These are phyloP conservation scores for Podarcis lilfordi DNA, from an alignment of 2,797 vertebrate genomes.

Conservation along the genomic window DNA sequence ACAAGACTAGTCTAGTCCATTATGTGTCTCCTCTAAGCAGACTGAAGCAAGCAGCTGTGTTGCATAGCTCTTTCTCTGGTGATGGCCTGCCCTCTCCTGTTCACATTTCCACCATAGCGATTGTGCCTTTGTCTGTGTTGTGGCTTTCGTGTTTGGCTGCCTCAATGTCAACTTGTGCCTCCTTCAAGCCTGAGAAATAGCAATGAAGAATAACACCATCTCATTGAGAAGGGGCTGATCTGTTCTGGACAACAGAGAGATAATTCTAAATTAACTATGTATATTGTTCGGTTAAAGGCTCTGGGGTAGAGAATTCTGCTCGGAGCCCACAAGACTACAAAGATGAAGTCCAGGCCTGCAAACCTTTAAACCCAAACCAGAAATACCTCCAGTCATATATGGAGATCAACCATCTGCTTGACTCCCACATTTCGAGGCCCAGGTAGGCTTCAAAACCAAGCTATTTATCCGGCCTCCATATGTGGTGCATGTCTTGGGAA, in stretches of 20 bases:
- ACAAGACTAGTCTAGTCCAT: constrained; percentile 32
- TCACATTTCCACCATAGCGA: neutral
- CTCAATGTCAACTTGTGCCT: neutral
- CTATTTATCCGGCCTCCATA: neutral
- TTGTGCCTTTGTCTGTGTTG: neutral
- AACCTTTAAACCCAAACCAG: neutral
- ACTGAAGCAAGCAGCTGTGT: neutral
- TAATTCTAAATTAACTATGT: too few species aligned
- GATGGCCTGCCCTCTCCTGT: neutral
- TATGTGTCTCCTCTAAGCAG: neutral
- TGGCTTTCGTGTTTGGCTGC: neutral
- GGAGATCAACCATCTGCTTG: neutral
- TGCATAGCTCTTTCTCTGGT: neutral
- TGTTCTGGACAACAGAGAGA: neutral
- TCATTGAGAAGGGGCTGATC: neutral
- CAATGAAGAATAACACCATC: neutral
- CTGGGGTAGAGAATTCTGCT: too few species aligned
- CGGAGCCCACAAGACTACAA: neutral
- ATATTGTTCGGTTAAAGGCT: too few species aligned
- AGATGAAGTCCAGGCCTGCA: neutral
- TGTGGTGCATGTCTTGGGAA: neutral
- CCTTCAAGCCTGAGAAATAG: neutral
- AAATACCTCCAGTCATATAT: neutral
- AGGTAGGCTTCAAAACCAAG: too few species aligned
- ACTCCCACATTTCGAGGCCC: neutral